Evolutionary conservation across 2,113 vertebrate genomes (phyloP).

Genomic region (Zosterops hypoxanthus): DNA sequence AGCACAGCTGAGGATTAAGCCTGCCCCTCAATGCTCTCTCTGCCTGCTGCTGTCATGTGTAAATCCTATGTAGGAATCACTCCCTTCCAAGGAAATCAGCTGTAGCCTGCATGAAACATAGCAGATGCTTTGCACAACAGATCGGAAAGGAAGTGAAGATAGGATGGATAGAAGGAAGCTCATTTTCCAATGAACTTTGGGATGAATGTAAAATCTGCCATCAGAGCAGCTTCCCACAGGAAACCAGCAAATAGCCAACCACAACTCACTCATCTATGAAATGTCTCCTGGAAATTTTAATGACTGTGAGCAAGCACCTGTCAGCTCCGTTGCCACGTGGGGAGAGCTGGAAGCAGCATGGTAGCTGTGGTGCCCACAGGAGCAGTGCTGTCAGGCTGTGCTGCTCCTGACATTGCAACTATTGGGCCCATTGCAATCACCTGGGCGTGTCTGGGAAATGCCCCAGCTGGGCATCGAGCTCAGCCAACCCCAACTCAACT

Average conservation of each 20-base stretch:
- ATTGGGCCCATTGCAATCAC: background rate
- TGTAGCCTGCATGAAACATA: background rate
- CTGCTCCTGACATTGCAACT: background rate
- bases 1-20: conserved; percentile 64
- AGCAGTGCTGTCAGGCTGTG: background rate
- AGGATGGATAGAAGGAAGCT: background rate
- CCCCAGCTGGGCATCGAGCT: fast-evolving
- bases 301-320: background rate
- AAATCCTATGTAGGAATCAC: conserved; percentile 21
- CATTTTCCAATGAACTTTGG: background rate
- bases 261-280: background rate
- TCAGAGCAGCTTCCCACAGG: background rate
- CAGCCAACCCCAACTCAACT: background rate
- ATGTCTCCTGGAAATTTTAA: background rate
- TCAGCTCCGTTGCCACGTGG: background rate
- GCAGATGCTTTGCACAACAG: conserved; percentile 28
- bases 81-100: conserved; percentile 32
- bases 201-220: background rate
- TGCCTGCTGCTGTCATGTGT: conserved; percentile 38
- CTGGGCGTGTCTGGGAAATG: fast-evolving
- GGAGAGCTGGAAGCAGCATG: background rate
- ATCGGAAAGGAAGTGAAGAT: background rate
- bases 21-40: background rate
- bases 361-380: background rate
- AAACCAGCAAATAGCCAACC: background rate